These are phyloP conservation scores for Meandrina meandrites DNA, from an alignment of 92 coral and sea anemone species.

Conservation along the genomic window DNA sequence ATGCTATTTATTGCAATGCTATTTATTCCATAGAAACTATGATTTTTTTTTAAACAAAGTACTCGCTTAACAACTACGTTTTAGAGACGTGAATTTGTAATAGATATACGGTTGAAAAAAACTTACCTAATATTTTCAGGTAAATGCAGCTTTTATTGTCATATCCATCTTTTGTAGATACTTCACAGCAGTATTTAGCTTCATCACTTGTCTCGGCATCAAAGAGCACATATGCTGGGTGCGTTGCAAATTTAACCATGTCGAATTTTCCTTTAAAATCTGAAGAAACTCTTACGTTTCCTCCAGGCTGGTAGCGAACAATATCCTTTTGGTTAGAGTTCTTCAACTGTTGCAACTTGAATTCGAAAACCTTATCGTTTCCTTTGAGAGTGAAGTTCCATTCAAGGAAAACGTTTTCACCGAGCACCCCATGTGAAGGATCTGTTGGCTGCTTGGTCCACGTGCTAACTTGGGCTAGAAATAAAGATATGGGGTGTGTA, in stretches of 20 bases:
- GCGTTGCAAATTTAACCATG: not conserved
- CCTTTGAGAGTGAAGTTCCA: constrained; percentile 7
- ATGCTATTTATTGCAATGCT: not conserved
- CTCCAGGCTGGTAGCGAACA: not conserved
- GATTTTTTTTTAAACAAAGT: too few relatives aligned
- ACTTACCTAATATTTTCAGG: constrained; percentile 36
- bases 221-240: not conserved
- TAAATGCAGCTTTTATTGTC: not conserved
- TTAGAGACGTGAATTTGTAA: not conserved
- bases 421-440: constrained; percentile 21
- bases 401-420: constrained; percentile 13
- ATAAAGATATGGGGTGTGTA: not conserved
- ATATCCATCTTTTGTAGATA: not conserved
- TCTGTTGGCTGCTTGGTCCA: constrained; percentile 15
- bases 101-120: not conserved
- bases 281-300: not conserved
- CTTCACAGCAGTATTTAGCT: constrained; percentile 19
- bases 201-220: constrained; percentile 17
- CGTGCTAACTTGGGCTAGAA: not conserved
- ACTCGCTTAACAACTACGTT: too few relatives aligned
- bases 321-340: not conserved
- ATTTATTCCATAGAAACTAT: not conserved
- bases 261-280: not conserved
- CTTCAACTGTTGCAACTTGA: not conserved
- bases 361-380: not conserved